Evolutionary conservation across 2,888 invertebrate genomes (phyloP), one percentile per base, ranked within the genome.

Genomic region (Andrena bicolor): DNA sequence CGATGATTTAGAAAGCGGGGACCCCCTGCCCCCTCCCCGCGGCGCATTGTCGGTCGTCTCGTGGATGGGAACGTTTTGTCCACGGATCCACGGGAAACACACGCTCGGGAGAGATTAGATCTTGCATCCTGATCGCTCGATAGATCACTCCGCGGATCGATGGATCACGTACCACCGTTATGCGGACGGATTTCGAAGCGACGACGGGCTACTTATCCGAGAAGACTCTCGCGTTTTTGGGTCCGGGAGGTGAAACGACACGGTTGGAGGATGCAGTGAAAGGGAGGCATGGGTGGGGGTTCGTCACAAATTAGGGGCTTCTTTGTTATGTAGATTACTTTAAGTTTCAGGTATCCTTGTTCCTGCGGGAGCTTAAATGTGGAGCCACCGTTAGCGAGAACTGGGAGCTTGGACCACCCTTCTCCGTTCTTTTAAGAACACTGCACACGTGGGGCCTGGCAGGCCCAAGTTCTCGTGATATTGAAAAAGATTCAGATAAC

Each of bases 1-100:
- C 86, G 84, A 91, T 90, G 90, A 90, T 91, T 92, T 92, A 92
- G 92, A 92, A 92, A 92, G 92, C 88, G 84, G 81, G 78, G 75
- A 41, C 41, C 76, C 76, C 72, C 72, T 78, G 56, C 35, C 10
- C n/a, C 8, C 68, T 10, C 16, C 2, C 7, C 16, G 35, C 35
- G 30, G 35, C 74, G 63, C 60, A 80, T 82, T 81, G 77, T 71
- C 75, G 81, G 65, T 63, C 63, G 69, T 51, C 66, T 71, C 79
- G 72, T 58, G 79, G 83, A 84, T 83, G 86, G 77, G 80, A 88
- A 86, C 69, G 82, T 82, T 86, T 88, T 77, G 81, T 86, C 76
- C 74, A 63, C 60, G 77, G 72, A 32, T 61, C 80, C 70, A 73
- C 56, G 76, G 49, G 53, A 66, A 51, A 61, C 30, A 64, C 60